These are phyloP conservation scores for Colaptes auratus DNA, from an alignment of 2,113 vertebrate species.

Conservation along the genomic window DNA sequence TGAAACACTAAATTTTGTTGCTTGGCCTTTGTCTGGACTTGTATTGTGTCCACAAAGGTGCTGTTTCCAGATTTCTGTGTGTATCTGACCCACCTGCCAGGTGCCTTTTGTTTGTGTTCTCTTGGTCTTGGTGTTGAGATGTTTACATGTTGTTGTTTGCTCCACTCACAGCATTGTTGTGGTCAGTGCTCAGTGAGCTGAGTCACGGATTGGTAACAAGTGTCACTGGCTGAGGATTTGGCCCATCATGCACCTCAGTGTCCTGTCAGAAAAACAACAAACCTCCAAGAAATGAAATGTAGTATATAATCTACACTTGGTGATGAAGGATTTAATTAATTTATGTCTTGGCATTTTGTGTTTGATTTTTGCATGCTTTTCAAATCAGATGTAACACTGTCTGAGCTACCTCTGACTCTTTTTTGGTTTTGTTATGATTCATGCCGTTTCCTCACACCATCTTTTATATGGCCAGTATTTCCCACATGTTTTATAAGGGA, in stretches of 20 bases:
- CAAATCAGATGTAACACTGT: background rate
- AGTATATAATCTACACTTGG: background rate
- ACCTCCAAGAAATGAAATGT: background rate
- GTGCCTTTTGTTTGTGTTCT: background rate
- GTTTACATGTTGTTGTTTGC: background rate
- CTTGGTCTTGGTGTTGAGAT: background rate
- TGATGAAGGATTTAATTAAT: background rate
- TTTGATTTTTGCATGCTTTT: conserved; percentile 1
- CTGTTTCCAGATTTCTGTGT: background rate
- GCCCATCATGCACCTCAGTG: background rate
- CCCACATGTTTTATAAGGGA: background rate
- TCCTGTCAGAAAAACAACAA: background rate
- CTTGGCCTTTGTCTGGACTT: background rate
- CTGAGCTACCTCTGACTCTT: background rate
- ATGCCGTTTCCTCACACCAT: background rate
- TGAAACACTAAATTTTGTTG: background rate
- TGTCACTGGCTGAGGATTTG: background rate
- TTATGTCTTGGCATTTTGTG: background rate
- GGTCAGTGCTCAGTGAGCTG: background rate
- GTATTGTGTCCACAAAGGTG: background rate
- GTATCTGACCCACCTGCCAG: background rate
- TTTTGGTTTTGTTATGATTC: background rate
- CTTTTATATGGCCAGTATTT: background rate
- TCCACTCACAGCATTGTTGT: background rate
- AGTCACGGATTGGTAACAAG: background rate